Conservation (phyloP, 2,113 vertebrate genomes). For the Psammodynastes pulverulentus region DNA sequence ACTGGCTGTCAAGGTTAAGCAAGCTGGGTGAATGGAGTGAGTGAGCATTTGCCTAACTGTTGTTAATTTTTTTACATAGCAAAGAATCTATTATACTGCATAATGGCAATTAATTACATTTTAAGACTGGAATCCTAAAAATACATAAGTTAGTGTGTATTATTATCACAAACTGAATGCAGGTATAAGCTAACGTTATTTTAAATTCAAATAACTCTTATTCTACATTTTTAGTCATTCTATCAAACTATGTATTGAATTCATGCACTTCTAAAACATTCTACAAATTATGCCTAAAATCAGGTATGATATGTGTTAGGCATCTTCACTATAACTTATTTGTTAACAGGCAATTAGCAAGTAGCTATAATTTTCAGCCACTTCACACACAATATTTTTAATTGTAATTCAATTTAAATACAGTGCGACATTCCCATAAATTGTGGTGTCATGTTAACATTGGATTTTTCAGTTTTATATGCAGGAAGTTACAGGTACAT, state of each 20-base stretch:
- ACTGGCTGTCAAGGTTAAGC: not conserved
- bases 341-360: slow-evolving; percentile 51
- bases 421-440: slow-evolving; percentile 78
- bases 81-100: not conserved
- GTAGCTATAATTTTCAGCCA: slow-evolving; percentile 49
- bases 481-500: slow-evolving; percentile 56
- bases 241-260: not conserved
- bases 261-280: slow-evolving; percentile 34
- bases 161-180: not conserved
- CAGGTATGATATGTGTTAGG: slow-evolving; percentile 21
- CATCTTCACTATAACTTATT: slow-evolving; percentile 21
- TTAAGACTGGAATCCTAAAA: not conserved
- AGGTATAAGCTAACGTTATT: not conserved
- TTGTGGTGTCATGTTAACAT: slow-evolving; percentile 78
- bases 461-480: slow-evolving; percentile 57
- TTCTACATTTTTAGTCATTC: not conserved
- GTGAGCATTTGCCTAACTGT: not conserved
- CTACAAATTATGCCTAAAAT: slow-evolving; percentile 15
- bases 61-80: not conserved
- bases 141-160: not conserved
- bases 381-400: slow-evolving; percentile 52
- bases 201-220: not conserved
- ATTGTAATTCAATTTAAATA: slow-evolving; percentile 66
- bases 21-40: not conserved
- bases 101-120: not conserved